These are phyloP conservation scores for Empis stercorea DNA, from an alignment of 2,888 invertebrate species.

Conservation along the genomic window DNA sequence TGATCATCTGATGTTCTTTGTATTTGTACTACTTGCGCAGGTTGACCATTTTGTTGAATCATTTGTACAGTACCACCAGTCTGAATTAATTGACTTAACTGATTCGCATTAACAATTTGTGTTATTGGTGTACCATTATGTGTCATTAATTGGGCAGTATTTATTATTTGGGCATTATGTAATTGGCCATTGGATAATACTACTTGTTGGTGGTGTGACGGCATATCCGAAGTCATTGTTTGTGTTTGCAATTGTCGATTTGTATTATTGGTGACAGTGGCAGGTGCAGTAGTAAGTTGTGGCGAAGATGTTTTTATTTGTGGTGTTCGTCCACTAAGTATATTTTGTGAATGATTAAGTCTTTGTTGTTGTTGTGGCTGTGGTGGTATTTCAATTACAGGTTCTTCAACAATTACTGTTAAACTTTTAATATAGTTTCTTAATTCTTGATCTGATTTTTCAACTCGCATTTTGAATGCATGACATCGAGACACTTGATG, in stretches of 20 bases:
- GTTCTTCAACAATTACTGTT: slow-evolving; percentile 30
- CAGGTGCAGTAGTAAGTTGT: too few relatives aligned
- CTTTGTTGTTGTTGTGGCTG: slow-evolving; percentile 8
- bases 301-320: slow-evolving; percentile 2
- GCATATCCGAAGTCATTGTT: neutral
- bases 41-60: slow-evolving; percentile 33
- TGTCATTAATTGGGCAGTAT: slow-evolving; percentile 32
- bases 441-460: slow-evolving; percentile 44
- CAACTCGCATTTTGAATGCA: slow-evolving; percentile 48
- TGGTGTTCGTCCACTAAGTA: slow-evolving; percentile 8
- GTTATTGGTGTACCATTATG: slow-evolving; percentile 28
- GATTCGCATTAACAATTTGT: slow-evolving; percentile 28
- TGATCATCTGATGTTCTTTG: slow-evolving; percentile 17
- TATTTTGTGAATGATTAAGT: slow-evolving; percentile 10
- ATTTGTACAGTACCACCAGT: slow-evolving; percentile 33
- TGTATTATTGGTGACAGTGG: slow-evolving; percentile 12
- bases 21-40: slow-evolving; percentile 20
- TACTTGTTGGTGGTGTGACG: slow-evolving; percentile 28
- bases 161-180: slow-evolving; percentile 33
- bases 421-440: slow-evolving; percentile 38
- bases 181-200: slow-evolving; percentile 25
- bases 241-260: neutral
- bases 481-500: slow-evolving; percentile 51
- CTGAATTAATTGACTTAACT: slow-evolving; percentile 24
- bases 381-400: slow-evolving; percentile 14